These are phyloP conservation scores for Caenorhabditis wallacei DNA, from an alignment of 2,888 invertebrate species.

Conservation along the genomic window DNA sequence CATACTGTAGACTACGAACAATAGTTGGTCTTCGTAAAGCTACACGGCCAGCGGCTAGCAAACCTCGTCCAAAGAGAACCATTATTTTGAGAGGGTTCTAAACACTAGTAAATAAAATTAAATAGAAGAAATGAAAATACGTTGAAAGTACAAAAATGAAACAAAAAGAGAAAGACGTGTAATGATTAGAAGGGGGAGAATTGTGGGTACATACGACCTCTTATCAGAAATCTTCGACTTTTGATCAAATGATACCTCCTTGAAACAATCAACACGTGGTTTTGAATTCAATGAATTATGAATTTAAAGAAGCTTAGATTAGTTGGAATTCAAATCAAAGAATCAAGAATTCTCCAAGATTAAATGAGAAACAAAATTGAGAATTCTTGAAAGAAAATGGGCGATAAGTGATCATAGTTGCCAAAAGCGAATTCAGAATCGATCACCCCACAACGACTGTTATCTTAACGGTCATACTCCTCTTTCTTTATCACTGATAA, in stretches of 20 bases:
- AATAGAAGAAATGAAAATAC: slow-evolving; percentile 5
- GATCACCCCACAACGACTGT: slow-evolving; percentile 57
- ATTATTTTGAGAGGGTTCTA: slow-evolving; percentile 25
- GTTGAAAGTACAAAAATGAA: background rate
- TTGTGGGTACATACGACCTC: slow-evolving; percentile 46
- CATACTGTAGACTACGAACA: slow-evolving; percentile 63
- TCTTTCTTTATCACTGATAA: slow-evolving; percentile 51
- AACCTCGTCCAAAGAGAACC: slow-evolving; percentile 57
- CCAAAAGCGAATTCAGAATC: slow-evolving; percentile 56
- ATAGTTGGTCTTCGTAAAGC: slow-evolving; percentile 25
- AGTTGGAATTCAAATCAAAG: background rate
- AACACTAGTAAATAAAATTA: slow-evolving; percentile 44
- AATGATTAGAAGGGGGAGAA: background rate
- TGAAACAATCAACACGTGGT: slow-evolving; percentile 37
- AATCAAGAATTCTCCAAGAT: background rate
- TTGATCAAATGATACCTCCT: slow-evolving; percentile 44
- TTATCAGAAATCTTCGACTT: slow-evolving; percentile 47
- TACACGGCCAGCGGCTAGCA: slow-evolving; percentile 44
- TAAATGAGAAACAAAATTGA: background rate
- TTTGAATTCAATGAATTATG: background rate
- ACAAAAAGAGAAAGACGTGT: background rate
- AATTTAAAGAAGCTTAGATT: background rate
- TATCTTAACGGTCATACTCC: slow-evolving; percentile 41
- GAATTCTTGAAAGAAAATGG: background rate
- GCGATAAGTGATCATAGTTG: slow-evolving; percentile 44